phyloP scores from a whole-genome alignment of 2,888 invertebrate species.

The Harmothoe impar region DNA sequence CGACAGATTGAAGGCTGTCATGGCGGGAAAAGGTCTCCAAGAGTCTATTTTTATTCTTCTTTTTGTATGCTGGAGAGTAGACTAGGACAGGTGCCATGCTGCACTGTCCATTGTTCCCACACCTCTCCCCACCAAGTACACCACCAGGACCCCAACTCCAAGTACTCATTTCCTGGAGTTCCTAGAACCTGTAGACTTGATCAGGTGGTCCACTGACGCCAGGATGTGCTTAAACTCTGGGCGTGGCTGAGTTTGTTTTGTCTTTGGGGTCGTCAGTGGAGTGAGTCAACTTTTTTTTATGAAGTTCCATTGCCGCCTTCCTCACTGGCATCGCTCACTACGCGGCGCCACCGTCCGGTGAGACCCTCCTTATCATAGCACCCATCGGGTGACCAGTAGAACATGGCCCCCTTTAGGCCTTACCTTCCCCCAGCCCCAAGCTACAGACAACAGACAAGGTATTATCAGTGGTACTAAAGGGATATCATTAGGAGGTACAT shows the following conservation, averaged over 20 bases:
- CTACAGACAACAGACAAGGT: too few relatives aligned
- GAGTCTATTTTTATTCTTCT: not conserved
- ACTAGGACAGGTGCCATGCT: slow-evolving; percentile 6
- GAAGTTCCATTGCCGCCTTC: not conserved
- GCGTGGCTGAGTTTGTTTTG: not conserved
- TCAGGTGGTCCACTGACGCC: not conserved
- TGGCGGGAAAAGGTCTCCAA: not conserved
- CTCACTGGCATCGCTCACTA: not conserved
- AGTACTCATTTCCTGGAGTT: slow-evolving; percentile 22
- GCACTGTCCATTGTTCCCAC: slow-evolving; percentile 7
- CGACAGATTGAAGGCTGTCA: not conserved
- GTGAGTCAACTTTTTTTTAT: slow-evolving; percentile 10
- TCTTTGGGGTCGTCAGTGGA: not conserved
- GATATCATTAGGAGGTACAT: too few relatives aligned
- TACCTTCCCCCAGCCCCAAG: too few relatives aligned
- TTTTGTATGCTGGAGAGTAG: not conserved
- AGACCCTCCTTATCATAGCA: not conserved
- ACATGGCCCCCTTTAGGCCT: too few relatives aligned
- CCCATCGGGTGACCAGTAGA: too few relatives aligned
- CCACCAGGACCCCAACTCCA: not conserved
- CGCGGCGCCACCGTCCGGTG: not conserved
- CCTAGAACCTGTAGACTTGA: not conserved
- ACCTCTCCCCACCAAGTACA: not conserved
- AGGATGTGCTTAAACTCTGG: not conserved
- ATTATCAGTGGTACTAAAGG: too few relatives aligned